These are phyloP conservation scores for Brachyhypopomus occidentalis DNA, from an alignment of 2,113 vertebrate genomes.

Conservation along the genomic window DNA sequence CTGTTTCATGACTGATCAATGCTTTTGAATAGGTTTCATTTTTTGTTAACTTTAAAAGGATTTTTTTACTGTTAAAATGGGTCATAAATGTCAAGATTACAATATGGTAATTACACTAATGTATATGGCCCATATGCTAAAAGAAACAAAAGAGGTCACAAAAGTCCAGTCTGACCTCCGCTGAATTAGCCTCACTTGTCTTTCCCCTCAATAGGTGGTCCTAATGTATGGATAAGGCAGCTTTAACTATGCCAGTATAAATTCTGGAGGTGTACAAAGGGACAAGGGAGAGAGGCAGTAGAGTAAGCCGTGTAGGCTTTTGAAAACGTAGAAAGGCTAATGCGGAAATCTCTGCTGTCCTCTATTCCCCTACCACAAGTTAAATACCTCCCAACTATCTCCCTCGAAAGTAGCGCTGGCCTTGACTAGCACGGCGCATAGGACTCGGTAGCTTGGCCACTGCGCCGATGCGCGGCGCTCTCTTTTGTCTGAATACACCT, in stretches of 20 bases:
- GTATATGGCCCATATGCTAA: background rate
- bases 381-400: background rate
- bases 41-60: background rate
- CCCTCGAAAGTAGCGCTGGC: too few species aligned
- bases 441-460: background rate
- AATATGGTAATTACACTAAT: background rate
- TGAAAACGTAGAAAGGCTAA: background rate
- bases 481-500: slow-evolving; percentile 50
- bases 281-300: background rate
- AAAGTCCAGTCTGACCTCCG: background rate
- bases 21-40: background rate
- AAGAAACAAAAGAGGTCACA: background rate
- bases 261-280: slow-evolving; percentile 34
- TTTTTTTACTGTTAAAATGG: too few species aligned
- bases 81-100: background rate
- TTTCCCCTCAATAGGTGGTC: slow-evolving; percentile 34
- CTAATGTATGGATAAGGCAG: slow-evolving; percentile 36
- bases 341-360: background rate
- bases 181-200: background rate
- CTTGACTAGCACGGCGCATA: background rate
- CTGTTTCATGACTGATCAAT: background rate
- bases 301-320: background rate
- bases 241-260: slow-evolving; percentile 15
- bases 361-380: background rate
- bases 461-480: background rate